Conservation (phyloP, 2,888 invertebrate species). For the Empis stercorea region DNA sequence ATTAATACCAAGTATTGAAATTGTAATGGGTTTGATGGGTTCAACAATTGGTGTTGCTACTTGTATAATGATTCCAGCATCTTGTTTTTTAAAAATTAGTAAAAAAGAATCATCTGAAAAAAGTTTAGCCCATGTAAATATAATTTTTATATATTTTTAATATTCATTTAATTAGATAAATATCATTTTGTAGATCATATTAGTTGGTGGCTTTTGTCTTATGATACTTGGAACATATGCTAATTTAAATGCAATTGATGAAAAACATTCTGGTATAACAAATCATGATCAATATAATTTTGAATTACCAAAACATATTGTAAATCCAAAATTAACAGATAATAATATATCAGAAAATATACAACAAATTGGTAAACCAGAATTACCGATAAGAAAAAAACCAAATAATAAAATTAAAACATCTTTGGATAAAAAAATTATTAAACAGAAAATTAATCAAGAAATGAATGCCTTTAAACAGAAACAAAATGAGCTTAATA, state of each 20-base stretch:
- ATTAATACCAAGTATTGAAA: constrained; percentile 83
- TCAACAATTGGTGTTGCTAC: constrained; percentile 91
- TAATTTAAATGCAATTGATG: constrained; percentile 64
- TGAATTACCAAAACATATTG: background rate
- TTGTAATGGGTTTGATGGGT: constrained; percentile 86
- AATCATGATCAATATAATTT: constrained; percentile 1
- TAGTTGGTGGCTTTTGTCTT: constrained; percentile 71
- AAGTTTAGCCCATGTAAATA: constrained; percentile 59
- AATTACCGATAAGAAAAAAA: background rate
- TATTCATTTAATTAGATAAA: constrained; percentile 1
- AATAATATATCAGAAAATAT: constrained; percentile 5
- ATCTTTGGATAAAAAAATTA: background rate
- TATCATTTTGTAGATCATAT: constrained; percentile 46
- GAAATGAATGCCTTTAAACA: background rate
- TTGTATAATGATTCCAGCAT: constrained; percentile 84
- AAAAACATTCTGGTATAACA: constrained; percentile 35
- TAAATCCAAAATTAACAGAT: background rate
- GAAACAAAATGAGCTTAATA: background rate
- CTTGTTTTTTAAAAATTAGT: constrained; percentile 75
- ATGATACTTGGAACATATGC: constrained; percentile 86
- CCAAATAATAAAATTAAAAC: background rate
- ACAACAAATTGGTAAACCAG: constrained; percentile 1
- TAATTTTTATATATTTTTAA: constrained; percentile 3
- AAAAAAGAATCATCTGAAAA: constrained; percentile 75
- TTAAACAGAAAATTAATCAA: background rate